A percentile compares a stretch with the other conserved stretches of the same genome.
Conservation (phyloP, 2,797 vertebrate genomes). For the Benthosema pterotum region DNA sequence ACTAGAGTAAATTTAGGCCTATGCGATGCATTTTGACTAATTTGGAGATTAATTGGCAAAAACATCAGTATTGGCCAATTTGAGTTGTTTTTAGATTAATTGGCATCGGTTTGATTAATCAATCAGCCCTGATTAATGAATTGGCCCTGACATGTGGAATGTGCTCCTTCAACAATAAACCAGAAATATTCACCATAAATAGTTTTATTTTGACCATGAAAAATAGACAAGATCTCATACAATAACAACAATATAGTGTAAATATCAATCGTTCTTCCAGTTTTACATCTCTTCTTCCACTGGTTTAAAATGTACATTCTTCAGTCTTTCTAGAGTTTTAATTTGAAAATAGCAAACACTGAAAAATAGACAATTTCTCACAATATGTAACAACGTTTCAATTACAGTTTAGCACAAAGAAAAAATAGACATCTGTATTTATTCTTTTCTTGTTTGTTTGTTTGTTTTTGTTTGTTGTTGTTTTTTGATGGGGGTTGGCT, state of each 20-base stretch:
- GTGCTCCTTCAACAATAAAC: conserved; percentile 5
- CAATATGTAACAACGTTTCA: conserved; percentile 45
- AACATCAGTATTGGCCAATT: too few relatives aligned
- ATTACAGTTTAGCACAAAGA: conserved; percentile 61
- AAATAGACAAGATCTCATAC: conserved; percentile 73
- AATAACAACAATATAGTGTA: conserved; percentile 34
- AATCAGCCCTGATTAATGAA: too few relatives aligned
- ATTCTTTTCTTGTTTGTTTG: too few relatives aligned
- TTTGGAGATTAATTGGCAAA: too few relatives aligned
- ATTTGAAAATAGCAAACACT: conserved; percentile 43
- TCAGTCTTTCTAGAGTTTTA: conserved; percentile 37
- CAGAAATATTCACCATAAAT: conserved; percentile 69
- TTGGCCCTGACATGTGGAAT: neutral
- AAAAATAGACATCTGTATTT: conserved; percentile 51
- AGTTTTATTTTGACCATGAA: conserved; percentile 80
- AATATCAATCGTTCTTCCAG: conserved; percentile 10
- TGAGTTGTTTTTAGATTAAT: too few relatives aligned
- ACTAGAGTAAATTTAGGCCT: too few relatives aligned
- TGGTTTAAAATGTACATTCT: conserved; percentile 48
- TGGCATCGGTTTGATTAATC: too few relatives aligned
- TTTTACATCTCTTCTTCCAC: conserved; percentile 16
- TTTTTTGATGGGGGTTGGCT: conserved; percentile 30
- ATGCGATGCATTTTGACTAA: too few relatives aligned
- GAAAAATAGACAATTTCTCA: conserved; percentile 46
- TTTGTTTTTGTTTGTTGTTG: too few relatives aligned